Percentiles rank a stretch among this genome's conserved stretches.
phyloP scores from a whole-genome alignment of 2,797 vertebrate genomes.

The Kryptopterus vitreolus region DNA sequence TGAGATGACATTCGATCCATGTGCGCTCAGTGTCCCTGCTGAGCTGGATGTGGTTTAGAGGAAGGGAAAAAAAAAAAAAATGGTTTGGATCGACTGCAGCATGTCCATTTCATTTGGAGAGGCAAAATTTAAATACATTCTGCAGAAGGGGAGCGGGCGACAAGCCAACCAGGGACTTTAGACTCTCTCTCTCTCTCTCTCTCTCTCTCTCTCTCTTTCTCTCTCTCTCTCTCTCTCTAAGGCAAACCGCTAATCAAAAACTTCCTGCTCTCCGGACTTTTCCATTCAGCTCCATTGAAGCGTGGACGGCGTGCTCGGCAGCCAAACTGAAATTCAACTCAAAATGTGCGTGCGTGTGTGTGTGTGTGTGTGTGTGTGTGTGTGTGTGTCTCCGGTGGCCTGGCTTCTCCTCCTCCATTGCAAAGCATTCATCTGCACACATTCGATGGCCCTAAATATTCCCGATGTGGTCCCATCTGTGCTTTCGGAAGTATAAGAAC shows the following conservation, averaged over 20 bases:
- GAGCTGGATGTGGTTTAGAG: slow-evolving; percentile 15
- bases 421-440: slow-evolving; percentile 33
- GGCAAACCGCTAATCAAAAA: slow-evolving; percentile 48
- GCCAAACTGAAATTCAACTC: slow-evolving; percentile 45
- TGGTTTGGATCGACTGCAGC: neutral
- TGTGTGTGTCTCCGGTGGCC: slow-evolving; percentile 19
- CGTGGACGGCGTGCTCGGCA: slow-evolving; percentile 39
- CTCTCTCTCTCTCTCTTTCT: slow-evolving; percentile 19
- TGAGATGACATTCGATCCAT: slow-evolving; percentile 19
- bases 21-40: neutral
- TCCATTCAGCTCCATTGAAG: slow-evolving; percentile 46
- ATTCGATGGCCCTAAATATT: slow-evolving; percentile 40
- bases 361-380: slow-evolving; percentile 28
- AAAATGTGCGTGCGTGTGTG: slow-evolving; percentile 30
- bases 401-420: slow-evolving; percentile 17
- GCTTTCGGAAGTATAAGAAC: slow-evolving; percentile 13
- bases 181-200: slow-evolving; percentile 7
- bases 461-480: slow-evolving; percentile 23
- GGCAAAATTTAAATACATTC: slow-evolving; percentile 24
- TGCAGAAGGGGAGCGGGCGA: slow-evolving; percentile 23
- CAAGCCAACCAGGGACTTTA: slow-evolving; percentile 6
- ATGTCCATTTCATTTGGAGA: slow-evolving; percentile 4
- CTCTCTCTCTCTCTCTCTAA: neutral
- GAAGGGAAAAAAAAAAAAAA: neutral
- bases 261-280: slow-evolving; percentile 45